phyloP scores from a whole-genome alignment of 1,140 invertebrate genomes.

The Daktulosphaira vitifoliae region DNA sequence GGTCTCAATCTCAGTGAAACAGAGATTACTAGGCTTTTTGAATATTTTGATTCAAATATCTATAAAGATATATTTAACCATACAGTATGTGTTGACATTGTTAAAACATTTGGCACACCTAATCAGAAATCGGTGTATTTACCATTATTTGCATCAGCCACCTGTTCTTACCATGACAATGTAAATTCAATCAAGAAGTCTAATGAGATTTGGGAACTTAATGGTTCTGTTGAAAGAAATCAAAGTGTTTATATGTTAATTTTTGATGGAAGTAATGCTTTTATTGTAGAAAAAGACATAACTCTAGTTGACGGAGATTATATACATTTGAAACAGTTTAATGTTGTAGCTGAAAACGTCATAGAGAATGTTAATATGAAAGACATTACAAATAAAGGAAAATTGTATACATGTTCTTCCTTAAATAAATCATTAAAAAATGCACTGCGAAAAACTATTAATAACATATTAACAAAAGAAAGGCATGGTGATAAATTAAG shows the following conservation, averaged over 20 bases:
- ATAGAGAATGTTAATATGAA: constrained; percentile 2
- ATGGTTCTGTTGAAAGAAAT: not conserved
- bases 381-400: not conserved
- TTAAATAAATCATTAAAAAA: not conserved
- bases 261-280: not conserved
- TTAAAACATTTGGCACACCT: constrained; percentile 14
- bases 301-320: not conserved
- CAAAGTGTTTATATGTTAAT: not conserved
- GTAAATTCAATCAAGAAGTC: not conserved
- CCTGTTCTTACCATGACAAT: not conserved
- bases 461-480: constrained; percentile 6
- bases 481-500: constrained; percentile 22
- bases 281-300: constrained; percentile 1
- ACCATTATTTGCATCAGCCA: constrained; percentile 5
- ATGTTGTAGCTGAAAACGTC: not conserved
- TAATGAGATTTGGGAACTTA: not conserved
- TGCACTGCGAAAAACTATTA: not conserved
- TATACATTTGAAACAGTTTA: not conserved
- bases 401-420: not conserved
- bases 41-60: not conserved
- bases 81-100: not conserved
- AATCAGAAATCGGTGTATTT: constrained; percentile 16
- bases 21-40: constrained; percentile 29
- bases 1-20: constrained; percentile 32
- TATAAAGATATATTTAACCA: not conserved